A percentile compares a stretch with the other conserved stretches of the same genome.
phyloP scores from a whole-genome alignment of 2,113 vertebrate genomes.

The Ceyx cyanopectus region DNA sequence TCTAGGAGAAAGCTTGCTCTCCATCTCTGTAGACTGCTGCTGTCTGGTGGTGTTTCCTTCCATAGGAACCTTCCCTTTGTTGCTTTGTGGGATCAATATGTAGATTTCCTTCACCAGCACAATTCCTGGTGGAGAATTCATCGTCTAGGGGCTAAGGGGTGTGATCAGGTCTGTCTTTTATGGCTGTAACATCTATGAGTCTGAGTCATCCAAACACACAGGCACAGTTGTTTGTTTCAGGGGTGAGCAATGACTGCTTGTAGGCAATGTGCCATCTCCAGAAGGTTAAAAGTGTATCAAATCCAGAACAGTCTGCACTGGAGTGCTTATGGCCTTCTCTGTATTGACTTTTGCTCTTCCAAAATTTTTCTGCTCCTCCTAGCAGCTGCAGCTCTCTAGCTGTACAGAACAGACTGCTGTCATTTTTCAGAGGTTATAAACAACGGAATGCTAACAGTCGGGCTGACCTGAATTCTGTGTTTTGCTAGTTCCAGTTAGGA shows the following conservation, averaged over 20 bases:
- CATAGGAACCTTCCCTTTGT: neutral
- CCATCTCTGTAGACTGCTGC: neutral
- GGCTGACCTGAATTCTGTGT: neutral
- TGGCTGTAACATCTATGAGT: neutral
- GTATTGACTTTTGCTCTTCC: neutral
- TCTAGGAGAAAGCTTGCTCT: neutral
- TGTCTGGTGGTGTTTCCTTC: neutral
- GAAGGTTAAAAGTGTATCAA: slow-evolving; percentile 12
- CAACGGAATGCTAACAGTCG: neutral
- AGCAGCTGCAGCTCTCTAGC: slow-evolving; percentile 34
- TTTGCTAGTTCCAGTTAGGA: neutral
- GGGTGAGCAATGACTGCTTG: neutral
- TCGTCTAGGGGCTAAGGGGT: neutral
- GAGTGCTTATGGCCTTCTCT: fast-evolving
- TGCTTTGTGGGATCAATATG: neutral
- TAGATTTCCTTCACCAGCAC: neutral
- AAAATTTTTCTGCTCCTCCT: slow-evolving; percentile 35
- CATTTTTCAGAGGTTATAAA: neutral
- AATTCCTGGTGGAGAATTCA: neutral
- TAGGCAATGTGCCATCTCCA: neutral
- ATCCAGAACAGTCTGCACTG: neutral
- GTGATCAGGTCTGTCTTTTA: neutral
- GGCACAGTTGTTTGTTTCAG: neutral
- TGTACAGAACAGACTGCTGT: neutral
- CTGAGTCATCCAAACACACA: neutral